Percentiles rank a stretch among this genome's conserved stretches.
Evolutionary conservation across 2,113 vertebrate genomes (phyloP).

Genomic region (Lipophrys pholis): DNA sequence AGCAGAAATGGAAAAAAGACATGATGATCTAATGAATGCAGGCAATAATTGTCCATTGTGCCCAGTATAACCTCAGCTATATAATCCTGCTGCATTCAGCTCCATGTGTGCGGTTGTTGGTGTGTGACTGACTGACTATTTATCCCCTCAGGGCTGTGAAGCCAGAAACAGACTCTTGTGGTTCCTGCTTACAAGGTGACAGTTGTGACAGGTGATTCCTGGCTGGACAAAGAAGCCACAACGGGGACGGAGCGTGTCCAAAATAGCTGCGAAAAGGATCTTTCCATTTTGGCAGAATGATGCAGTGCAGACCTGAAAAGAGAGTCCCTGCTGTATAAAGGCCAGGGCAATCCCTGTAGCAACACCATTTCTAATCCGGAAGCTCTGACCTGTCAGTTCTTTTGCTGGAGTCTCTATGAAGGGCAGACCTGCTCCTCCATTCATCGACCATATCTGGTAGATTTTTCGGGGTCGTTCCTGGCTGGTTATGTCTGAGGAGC

Average conservation of each 20-base stretch:
- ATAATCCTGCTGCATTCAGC: neutral
- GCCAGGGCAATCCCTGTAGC: conserved; percentile 64
- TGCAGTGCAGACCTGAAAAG: conserved; percentile 63
- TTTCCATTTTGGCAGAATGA: conserved; percentile 62
- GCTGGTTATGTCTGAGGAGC: conserved; percentile 18
- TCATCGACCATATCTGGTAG: conserved; percentile 14
- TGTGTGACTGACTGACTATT: conserved; percentile 3
- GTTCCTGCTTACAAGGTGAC: conserved; percentile 62
- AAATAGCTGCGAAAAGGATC: conserved; percentile 69
- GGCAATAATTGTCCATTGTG: conserved; percentile 5
- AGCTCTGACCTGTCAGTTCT: conserved; percentile 47
- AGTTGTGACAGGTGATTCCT: conserved; percentile 69
- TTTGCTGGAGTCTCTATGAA: conserved; percentile 31
- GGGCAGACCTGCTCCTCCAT: conserved; percentile 40
- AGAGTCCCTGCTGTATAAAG: conserved; percentile 45
- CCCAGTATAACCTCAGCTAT: neutral
- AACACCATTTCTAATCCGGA: conserved; percentile 46
- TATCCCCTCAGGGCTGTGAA: conserved; percentile 8
- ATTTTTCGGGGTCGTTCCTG: neutral
- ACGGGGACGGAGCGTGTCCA: conserved; percentile 40
- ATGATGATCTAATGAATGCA: conserved; percentile 22
- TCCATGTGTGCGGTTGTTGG: neutral
- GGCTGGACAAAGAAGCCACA: conserved; percentile 68
- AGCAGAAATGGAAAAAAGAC: conserved; percentile 36
- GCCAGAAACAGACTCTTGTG: conserved; percentile 18